phyloP scores from a whole-genome alignment of 2,113 vertebrate genomes.

The Circaetus gallicus region DNA sequence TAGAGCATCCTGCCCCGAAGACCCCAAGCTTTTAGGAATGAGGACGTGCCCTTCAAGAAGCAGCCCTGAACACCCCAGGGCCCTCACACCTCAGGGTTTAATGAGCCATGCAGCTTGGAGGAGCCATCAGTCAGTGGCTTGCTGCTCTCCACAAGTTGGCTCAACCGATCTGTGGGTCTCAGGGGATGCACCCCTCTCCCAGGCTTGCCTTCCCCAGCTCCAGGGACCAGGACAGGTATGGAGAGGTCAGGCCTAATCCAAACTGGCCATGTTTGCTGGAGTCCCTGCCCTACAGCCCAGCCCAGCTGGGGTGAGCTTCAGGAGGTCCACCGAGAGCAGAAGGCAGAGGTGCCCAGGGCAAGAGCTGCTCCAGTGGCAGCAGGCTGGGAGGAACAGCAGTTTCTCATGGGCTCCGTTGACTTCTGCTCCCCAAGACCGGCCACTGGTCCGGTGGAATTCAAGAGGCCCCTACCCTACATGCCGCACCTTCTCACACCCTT shows the following conservation, averaged over 20 bases:
- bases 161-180: background rate
- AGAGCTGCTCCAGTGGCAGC: background rate
- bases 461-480: background rate
- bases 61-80: background rate
- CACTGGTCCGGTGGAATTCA: background rate
- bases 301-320: background rate
- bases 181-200: background rate
- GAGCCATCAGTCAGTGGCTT: fast-evolving
- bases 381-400: background rate
- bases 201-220: background rate
- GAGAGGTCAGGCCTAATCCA: background rate
- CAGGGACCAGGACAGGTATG: background rate
- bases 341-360: background rate
- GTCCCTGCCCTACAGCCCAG: background rate
- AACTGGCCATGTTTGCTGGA: background rate
- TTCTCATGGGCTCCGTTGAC: background rate
- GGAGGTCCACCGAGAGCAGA: background rate
- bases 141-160: fast-evolving
- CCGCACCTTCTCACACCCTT: background rate
- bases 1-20: background rate
- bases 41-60: background rate
- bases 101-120: fast-evolving
- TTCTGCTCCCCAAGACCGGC: background rate
- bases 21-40: background rate
- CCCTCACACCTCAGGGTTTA: background rate